Percentiles rank a stretch among this genome's conserved stretches.
These are phyloP conservation scores for Caenorhabditis afra DNA, from an alignment of 2,888 invertebrate species.

Conservation along the genomic window DNA sequence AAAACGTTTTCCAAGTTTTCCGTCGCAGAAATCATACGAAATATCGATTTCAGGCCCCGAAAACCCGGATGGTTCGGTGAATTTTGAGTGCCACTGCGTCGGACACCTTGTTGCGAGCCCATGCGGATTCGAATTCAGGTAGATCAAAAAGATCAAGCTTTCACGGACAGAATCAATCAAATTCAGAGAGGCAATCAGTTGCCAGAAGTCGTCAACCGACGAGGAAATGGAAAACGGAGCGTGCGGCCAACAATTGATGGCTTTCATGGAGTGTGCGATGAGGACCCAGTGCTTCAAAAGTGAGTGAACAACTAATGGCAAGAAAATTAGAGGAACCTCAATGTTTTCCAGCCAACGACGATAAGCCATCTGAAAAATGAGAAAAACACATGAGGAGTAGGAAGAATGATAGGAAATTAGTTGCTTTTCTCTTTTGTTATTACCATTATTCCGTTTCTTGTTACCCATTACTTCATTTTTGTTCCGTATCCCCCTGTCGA, in stretches of 20 bases:
- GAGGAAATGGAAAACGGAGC: slow-evolving; percentile 76
- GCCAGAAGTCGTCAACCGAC: slow-evolving; percentile 74
- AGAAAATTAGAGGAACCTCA: too few species aligned
- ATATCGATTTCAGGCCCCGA: slow-evolving; percentile 70
- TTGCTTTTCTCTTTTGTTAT: slow-evolving; percentile 21
- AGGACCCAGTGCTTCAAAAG: slow-evolving; percentile 77
- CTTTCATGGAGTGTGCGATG: slow-evolving; percentile 78
- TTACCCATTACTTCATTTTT: slow-evolving; percentile 5
- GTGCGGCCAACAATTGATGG: slow-evolving; percentile 77
- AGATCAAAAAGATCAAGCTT: neutral
- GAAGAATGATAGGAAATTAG: slow-evolving; percentile 22
- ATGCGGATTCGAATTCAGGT: slow-evolving; percentile 77
- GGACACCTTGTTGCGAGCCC: slow-evolving; percentile 79
- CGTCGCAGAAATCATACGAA: neutral
- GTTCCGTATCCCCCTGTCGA: slow-evolving; percentile 30
- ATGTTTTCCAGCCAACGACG: slow-evolving; percentile 32
- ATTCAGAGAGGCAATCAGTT: slow-evolving; percentile 73
- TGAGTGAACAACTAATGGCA: slow-evolving; percentile 37
- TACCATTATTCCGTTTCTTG: neutral
- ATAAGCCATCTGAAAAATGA: slow-evolving; percentile 25
- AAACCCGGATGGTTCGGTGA: slow-evolving; percentile 77
- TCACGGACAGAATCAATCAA: neutral
- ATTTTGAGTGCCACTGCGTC: slow-evolving; percentile 80
- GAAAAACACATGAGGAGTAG: neutral
- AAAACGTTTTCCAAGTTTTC: neutral